Percentiles rank a stretch among this genome's conserved stretches.
Evolutionary conservation across 1,140 invertebrate species (phyloP).

Genomic region (Brachionus paranguensis): DNA sequence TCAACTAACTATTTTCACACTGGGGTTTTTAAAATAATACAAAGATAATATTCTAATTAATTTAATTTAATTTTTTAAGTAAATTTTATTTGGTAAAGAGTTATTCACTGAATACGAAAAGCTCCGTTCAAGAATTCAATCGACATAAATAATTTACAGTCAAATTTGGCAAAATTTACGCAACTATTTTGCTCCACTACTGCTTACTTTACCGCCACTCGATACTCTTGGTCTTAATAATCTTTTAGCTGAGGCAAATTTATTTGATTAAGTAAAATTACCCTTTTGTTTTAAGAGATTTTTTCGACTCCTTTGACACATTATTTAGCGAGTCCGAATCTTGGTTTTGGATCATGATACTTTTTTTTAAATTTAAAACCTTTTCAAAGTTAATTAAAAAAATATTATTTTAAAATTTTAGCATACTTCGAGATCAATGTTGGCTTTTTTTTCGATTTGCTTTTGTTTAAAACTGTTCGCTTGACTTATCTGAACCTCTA

Average conservation of each 20-base stretch:
- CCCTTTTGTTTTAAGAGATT: constrained; percentile 13
- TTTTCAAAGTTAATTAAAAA: neutral
- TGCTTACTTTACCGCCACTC: neutral
- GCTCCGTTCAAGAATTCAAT: neutral
- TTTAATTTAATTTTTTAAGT: neutral
- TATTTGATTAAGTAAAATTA: neutral
- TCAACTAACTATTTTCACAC: too few relatives aligned
- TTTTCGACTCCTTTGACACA: neutral
- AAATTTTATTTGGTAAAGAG: neutral
- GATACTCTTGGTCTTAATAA: neutral
- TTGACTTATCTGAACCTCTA: constrained; percentile 77
- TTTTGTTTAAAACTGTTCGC: constrained; percentile 79
- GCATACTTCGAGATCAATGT: constrained; percentile 74
- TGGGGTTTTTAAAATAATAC: too few relatives aligned
- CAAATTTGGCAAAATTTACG: neutral
- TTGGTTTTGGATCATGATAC: constrained; percentile 11
- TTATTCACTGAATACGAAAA: neutral
- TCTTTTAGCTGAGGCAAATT: neutral
- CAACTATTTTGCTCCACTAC: neutral
- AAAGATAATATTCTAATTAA: too few relatives aligned
- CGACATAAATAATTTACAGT: neutral
- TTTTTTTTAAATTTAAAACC: constrained; percentile 22
- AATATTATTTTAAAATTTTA: too few relatives aligned
- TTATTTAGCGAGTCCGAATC: neutral
- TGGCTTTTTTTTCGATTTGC: constrained; percentile 70